Base-by-base conservation (phyloP, 2,113 vertebrate genomes). In the Australoheros scitulus region DNA sequence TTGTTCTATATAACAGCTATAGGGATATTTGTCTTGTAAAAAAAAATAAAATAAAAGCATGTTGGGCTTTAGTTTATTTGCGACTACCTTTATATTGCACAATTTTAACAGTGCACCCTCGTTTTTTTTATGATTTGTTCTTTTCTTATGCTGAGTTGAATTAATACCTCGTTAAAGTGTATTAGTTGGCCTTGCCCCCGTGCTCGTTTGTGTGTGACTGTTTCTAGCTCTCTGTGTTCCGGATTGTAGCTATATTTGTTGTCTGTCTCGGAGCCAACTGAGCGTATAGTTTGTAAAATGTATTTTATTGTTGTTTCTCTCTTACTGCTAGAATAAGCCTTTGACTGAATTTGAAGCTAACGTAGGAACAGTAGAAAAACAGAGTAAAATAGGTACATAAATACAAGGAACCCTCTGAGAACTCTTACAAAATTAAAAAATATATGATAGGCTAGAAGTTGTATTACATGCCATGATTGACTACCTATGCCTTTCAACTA, bases 71-170 rank as follows among this genome's bases (percentile, higher is more conserved):
- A 84, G 81, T 91, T 94, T 91, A 38, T 83, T 93, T 94, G 95
- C 96, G 96, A 96, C 97, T 98, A 97, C 97, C 96, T 93, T 98
- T 97, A 95, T 96, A 96, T 97, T 97, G 97, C 97, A 99, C 97
- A 97, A 96, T 93, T 97, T 95, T 95, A 96, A 96, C 86, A 89
- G 92, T 93, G 87, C 91, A 82, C 95, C 81, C 81, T 95, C 96
- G 95, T 95, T 94, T 89, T 89, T 91, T 79, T 93, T 96, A 22
- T 96, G 5, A 65, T 70, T 85, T 77, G 79, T 82, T 77, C 8
- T 77, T 80, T 86, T 29, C 29, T 65, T 94, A 92, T 96, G 94
- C 96, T 97, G 95, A 96, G 96, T 95, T 96, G 64, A 95, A 96
- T 96, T 96, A 95, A 95, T 95, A 95, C 41, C 81, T 96, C 95